Conservation (phyloP, 2,113 vertebrate species). For the Callopanchax toddi region DNA sequence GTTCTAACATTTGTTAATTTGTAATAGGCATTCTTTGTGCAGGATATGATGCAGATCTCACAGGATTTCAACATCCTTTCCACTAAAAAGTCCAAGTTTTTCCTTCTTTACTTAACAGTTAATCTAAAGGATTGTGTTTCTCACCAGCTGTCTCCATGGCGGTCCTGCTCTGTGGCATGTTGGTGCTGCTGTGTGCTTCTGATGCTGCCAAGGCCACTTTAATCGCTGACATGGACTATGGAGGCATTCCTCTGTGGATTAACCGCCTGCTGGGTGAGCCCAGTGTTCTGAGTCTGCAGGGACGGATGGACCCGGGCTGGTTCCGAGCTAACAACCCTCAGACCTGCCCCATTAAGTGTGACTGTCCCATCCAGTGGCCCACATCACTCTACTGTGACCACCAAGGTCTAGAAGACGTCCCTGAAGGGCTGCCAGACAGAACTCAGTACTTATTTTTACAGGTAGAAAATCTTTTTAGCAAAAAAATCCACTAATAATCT, state of each 20-base stretch:
- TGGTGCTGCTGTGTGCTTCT: constrained; percentile 47
- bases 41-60: neutral
- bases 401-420: constrained; percentile 57
- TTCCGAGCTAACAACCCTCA: constrained; percentile 66
- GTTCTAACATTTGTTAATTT: too few relatives aligned
- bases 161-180: neutral
- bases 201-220: constrained; percentile 27
- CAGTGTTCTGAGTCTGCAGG: constrained; percentile 77
- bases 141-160: constrained; percentile 45
- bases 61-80: neutral
- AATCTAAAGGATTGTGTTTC: constrained; percentile 4
- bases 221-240: constrained; percentile 69
- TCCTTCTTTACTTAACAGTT: neutral
- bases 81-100: neutral
- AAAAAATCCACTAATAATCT: neutral
- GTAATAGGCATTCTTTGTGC: too few relatives aligned
- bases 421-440: constrained; percentile 56
- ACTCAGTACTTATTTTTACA: constrained; percentile 80
- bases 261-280: constrained; percentile 78
- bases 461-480: constrained; percentile 57
- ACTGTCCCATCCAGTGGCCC: constrained; percentile 82
- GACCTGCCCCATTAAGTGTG: constrained; percentile 73
- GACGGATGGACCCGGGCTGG: constrained; percentile 69
- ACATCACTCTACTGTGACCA: constrained; percentile 79
- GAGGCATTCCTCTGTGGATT: constrained; percentile 79